phyloP scores from a whole-genome alignment of 2,888 invertebrate genomes.

The Disparrhopalites patrizii region DNA sequence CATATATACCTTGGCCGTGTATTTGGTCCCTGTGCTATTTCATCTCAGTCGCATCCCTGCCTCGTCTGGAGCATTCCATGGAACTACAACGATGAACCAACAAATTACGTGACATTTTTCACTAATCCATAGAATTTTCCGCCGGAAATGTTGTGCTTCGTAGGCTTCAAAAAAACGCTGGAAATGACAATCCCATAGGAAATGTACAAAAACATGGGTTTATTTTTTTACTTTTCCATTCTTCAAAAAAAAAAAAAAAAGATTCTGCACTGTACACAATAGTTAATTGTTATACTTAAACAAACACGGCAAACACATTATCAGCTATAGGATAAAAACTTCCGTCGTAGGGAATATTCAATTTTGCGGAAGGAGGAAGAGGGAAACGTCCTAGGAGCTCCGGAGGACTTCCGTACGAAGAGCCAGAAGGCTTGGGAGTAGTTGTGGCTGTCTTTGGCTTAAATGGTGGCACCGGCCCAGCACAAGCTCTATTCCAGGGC shows the following conservation, averaged over 20 bases:
- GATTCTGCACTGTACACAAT: too few relatives aligned
- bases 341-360: neutral
- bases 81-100: neutral
- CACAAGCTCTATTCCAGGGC: constrained; percentile 30
- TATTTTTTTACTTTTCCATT: too few relatives aligned
- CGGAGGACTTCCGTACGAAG: neutral
- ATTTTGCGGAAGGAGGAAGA: neutral
- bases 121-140: too few relatives aligned
- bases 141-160: too few relatives aligned
- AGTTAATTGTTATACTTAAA: too few relatives aligned
- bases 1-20: neutral
- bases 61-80: neutral
- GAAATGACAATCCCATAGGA: too few relatives aligned
- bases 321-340: neutral
- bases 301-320: neutral
- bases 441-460: neutral
- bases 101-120: too few relatives aligned
- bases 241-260: too few relatives aligned
- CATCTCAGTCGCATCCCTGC: constrained; percentile 16
- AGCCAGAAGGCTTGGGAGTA: neutral
- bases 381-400: neutral
- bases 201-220: too few relatives aligned
- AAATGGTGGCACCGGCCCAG: constrained; percentile 31
- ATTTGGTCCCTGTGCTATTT: constrained; percentile 11
- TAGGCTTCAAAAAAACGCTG: too few relatives aligned